Evolutionary conservation across 2,113 vertebrate species (phyloP).

Genomic region (Otus sunia): DNA sequence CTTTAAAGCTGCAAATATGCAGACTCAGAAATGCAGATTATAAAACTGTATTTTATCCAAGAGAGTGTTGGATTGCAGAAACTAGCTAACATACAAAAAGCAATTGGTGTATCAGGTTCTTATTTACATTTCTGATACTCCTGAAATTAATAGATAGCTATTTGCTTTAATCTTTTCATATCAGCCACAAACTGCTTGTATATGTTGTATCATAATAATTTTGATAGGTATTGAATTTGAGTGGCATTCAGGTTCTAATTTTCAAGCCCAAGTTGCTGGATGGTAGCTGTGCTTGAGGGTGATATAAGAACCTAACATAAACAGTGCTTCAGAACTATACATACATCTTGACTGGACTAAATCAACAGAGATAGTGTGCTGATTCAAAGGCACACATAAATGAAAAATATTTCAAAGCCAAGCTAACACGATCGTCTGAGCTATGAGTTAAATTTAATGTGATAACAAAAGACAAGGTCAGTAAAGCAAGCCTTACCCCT

Average conservation of each 20-base stretch:
- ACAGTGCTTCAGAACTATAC: conserved; percentile 51
- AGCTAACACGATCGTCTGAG: conserved; percentile 8
- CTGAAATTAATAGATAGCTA: conserved; percentile 73
- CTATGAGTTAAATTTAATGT: not conserved
- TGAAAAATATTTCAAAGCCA: conserved; percentile 69
- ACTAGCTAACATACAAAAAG: conserved; percentile 10
- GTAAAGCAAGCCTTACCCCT: not conserved
- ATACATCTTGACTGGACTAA: conserved; percentile 53
- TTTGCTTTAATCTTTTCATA: conserved; percentile 71
- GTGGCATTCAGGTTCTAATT: conserved; percentile 41
- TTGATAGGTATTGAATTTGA: conserved; percentile 27
- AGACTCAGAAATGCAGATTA: conserved; percentile 39
- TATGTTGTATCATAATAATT: conserved; percentile 45
- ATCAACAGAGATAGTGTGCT: conserved; percentile 50
- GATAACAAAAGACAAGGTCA: conserved; percentile 56
- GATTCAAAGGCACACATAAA: conserved; percentile 68
- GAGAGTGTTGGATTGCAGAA: conserved; percentile 14
- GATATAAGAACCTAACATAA: conserved; percentile 46
- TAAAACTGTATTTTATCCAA: conserved; percentile 27
- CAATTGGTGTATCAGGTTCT: conserved; percentile 36
- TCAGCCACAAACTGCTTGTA: conserved; percentile 62
- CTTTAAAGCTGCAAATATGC: conserved; percentile 9
- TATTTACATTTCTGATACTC: conserved; percentile 73
- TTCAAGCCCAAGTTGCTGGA: conserved; percentile 36
- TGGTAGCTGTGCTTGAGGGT: conserved; percentile 48